phyloP scores from a whole-genome alignment of 2,113 vertebrate species.

The Microtus pennsylvanicus region DNA sequence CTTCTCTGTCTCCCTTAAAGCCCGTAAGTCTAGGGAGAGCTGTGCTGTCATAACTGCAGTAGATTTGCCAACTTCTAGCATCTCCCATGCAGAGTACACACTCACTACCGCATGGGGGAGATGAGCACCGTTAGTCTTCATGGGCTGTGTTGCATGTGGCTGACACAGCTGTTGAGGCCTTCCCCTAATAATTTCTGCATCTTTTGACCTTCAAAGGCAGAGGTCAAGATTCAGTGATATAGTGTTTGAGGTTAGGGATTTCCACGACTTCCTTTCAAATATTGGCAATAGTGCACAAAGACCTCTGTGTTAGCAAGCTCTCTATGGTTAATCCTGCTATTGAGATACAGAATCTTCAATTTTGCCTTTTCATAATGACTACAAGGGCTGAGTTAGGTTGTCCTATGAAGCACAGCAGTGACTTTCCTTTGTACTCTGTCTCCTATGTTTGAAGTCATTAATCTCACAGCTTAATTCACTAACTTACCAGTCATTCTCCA shows the following conservation, averaged over 20 bases:
- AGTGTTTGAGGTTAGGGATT: neutral
- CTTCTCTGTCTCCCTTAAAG: neutral
- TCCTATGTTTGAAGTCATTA: neutral
- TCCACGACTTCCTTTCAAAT: neutral
- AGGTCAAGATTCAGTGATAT: no score
- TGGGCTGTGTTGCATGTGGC: neutral
- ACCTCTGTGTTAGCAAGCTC: neutral
- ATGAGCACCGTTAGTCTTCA: no score
- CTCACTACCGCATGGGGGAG: neutral
- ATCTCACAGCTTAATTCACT: neutral
- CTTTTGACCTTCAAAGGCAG: neutral
- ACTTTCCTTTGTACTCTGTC: neutral
- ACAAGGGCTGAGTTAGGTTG: neutral
- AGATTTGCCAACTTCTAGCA: no score
- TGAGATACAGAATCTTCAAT: neutral
- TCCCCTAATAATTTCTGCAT: no score
- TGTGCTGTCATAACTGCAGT: no score
- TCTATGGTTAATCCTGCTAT: neutral
- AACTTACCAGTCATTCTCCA: neutral
- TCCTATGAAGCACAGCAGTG: neutral
- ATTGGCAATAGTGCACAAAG: neutral
- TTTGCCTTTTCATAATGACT: neutral
- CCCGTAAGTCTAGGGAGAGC: neutral
- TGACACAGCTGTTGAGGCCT: neutral
- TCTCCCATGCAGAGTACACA: neutral